phyloP scores from a whole-genome alignment of 2,888 invertebrate genomes.

The Notodonta ziczac region DNA sequence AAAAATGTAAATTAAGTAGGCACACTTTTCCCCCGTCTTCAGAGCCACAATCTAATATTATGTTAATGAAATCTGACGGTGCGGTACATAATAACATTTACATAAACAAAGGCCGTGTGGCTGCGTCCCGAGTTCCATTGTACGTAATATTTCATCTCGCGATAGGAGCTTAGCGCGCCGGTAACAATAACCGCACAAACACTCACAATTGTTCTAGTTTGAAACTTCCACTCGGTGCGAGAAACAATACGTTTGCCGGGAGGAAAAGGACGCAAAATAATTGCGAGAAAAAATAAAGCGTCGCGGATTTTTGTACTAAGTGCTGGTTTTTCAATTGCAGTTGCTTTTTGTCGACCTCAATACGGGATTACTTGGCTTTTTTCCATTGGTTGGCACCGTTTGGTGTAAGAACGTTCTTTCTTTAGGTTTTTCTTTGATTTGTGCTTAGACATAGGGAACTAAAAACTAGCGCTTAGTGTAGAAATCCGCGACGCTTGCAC shows the following conservation, averaged over 20 bases:
- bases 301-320: slow-evolving; percentile 16
- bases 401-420: slow-evolving; percentile 32
- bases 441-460: too few relatives aligned
- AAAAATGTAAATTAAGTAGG: slow-evolving; percentile 5
- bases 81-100: slow-evolving; percentile 32
- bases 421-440: neutral
- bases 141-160: slow-evolving; percentile 33
- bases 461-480: too few relatives aligned
- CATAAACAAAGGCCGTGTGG: slow-evolving; percentile 31
- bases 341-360: slow-evolving; percentile 27
- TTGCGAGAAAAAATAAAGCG: slow-evolving; percentile 17
- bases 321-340: slow-evolving; percentile 29
- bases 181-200: slow-evolving; percentile 34
- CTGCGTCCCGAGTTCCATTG: slow-evolving; percentile 15
- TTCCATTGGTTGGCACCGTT: slow-evolving; percentile 21
- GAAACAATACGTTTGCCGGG: slow-evolving; percentile 25
- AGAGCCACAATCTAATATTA: slow-evolving; percentile 24
- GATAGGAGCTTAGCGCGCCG: slow-evolving; percentile 25
- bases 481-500: too few relatives aligned
- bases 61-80: slow-evolving; percentile 34
- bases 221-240: slow-evolving; percentile 27
- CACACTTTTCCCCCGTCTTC: slow-evolving; percentile 3
- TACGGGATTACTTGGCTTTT: neutral
- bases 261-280: slow-evolving; percentile 23
- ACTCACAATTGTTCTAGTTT: slow-evolving; percentile 35